Percentiles rank a stretch among this genome's conserved stretches.
Conservation (phyloP, 1,140 invertebrate genomes). For the Asbolus verrucosus region DNA sequence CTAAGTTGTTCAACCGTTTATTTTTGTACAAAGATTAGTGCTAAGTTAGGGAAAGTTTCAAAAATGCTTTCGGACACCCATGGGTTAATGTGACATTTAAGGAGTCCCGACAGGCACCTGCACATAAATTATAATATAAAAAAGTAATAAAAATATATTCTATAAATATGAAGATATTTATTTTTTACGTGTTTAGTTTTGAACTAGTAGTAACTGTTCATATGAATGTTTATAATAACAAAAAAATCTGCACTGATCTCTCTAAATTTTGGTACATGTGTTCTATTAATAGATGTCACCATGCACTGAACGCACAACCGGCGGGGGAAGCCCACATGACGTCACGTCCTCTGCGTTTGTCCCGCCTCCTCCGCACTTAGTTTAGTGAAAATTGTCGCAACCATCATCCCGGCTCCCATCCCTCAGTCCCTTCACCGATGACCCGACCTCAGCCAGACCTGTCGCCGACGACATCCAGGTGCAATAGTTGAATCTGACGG, state of each 20-base stretch:
- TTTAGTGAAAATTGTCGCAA: conserved; percentile 49
- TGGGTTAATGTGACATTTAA: conserved; percentile 49
- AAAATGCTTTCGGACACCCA: conserved; percentile 24
- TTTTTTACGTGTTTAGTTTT: conserved; percentile 58
- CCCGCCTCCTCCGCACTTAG: conserved; percentile 28
- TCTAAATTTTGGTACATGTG: conserved; percentile 55
- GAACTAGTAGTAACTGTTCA: conserved; percentile 53
- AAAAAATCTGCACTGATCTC: conserved; percentile 59
- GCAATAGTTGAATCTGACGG: conserved; percentile 53
- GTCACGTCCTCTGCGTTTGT: neutral
- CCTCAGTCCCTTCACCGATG: conserved; percentile 39
- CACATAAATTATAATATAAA: conserved; percentile 53
- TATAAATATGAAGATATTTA: conserved; percentile 57
- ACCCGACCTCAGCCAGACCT: conserved; percentile 34
- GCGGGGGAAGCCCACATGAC: neutral
- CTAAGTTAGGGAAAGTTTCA: conserved; percentile 37
- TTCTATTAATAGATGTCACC: conserved; percentile 57
- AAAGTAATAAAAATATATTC: conserved; percentile 53
- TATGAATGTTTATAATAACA: conserved; percentile 56
- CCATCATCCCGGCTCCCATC: conserved; percentile 42
- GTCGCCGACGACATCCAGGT: conserved; percentile 4
- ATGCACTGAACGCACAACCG: conserved; percentile 57
- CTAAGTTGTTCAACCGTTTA: conserved; percentile 4
- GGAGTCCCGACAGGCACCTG: conserved; percentile 53
- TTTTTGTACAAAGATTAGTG: conserved; percentile 42